Base-by-base conservation (phyloP, 1,140 invertebrate genomes). In the Laupala kohalensis region DNA sequence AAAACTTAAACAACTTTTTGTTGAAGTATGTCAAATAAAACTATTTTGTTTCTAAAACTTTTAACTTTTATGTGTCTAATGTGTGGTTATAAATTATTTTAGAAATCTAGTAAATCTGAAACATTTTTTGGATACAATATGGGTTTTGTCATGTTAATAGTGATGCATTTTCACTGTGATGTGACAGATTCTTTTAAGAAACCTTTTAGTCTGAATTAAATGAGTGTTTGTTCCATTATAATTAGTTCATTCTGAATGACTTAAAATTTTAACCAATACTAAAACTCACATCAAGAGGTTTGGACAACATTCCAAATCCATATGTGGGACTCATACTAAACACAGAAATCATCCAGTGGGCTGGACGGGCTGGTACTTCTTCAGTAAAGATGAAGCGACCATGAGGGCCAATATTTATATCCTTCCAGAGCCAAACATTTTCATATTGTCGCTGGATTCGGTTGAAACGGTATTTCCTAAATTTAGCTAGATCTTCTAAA, bases 391-490 rank as follows among this genome's bases (percentile, higher is more conserved):
- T 92, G 75, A 86, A 91, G 27, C 93, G 85, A 4, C 92, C 92
- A 79, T 94, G 92, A 19, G 92, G 94, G 13, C 95, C 95, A 73
- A 96, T 95, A 80, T 96, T 96, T 19, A 95, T 89, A 81, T 96
- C 94, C 74, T 90, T 88, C 95, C 95, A 98, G 5, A 96, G 80
- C 95, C 95, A 98, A 30, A 92, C 90, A 77, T 96, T 95, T 73
- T 96, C 93, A 80, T 96, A 97, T 77, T 94, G 91, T 4, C 94
- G 84, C 76, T 93, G 88, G 64, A 96, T 87, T 65, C 92, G 85
- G 80, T 92, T 96, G 76, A 93, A 93, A 1, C 94, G 85, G 78
- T 90, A 89, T 78, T 93, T 92, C 71, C 92, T 82, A 82, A 92
- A 92, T 70, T 89, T 80, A 0, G 85, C 73, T 70, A 94, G 78